Percentiles rank a stretch among this genome's conserved stretches.
Evolutionary conservation across 64 coral and sea anemone genomes (phyloP).

Genomic region (Cladopsammia gracilis): DNA sequence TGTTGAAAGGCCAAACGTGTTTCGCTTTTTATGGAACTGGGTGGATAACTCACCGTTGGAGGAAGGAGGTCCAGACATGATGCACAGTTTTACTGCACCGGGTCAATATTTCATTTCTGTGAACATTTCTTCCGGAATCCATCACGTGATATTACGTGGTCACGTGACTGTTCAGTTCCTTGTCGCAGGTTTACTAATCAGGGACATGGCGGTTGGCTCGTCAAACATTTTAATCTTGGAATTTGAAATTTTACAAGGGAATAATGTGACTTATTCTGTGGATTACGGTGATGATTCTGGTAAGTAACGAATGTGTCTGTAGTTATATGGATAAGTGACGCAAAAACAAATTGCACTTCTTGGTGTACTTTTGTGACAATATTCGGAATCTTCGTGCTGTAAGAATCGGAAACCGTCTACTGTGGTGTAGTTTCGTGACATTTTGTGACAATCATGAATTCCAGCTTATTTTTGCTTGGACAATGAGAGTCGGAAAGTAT

Average conservation of each 20-base stretch:
- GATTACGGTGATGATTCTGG: conserved; percentile 60
- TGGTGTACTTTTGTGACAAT: too few relatives aligned
- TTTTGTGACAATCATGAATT: too few relatives aligned
- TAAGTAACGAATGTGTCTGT: not conserved
- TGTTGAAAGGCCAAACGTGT: not conserved
- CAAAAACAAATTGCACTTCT: not conserved
- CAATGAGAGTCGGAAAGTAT: too few relatives aligned
- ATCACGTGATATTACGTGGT: conserved; percentile 29
- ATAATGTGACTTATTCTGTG: conserved; percentile 60
- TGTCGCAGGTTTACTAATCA: conserved; percentile 43
- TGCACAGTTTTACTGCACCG: conserved; percentile 48
- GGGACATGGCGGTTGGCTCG: conserved; percentile 1
- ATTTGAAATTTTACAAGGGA: conserved; percentile 66
- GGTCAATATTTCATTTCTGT: conserved; percentile 65
- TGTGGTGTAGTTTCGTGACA: too few relatives aligned
- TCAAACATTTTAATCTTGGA: conserved; percentile 2
- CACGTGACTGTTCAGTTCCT: conserved; percentile 41
- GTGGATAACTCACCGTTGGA: conserved; percentile 32
- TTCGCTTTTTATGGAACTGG: conserved; percentile 69
- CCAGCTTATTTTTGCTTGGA: too few relatives aligned
- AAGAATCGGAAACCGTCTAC: too few relatives aligned
- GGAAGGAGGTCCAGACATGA: not conserved
- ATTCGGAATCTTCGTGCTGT: too few relatives aligned
- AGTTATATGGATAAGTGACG: too few relatives aligned
- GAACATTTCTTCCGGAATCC: conserved; percentile 52